Evolutionary conservation across 2,113 vertebrate genomes (phyloP).

Genomic region (Amia ocellicauda): DNA sequence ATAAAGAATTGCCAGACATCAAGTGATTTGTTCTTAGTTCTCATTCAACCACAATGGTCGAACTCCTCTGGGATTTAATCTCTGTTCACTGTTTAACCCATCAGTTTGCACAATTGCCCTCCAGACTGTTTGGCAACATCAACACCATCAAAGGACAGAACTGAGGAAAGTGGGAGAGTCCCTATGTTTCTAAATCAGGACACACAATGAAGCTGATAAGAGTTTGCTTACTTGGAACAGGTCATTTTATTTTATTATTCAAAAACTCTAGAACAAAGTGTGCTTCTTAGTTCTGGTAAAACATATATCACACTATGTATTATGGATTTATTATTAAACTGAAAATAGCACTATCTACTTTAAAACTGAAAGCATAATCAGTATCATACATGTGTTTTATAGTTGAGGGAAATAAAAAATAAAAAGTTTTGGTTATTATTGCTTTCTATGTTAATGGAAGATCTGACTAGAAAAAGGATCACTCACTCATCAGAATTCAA

Average conservation of each 20-base stretch:
- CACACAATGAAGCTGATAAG: conserved; percentile 75
- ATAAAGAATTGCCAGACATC: conserved; percentile 74
- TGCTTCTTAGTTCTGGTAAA: no score
- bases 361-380: no score
- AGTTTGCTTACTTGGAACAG: conserved; percentile 50
- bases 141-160: conserved; percentile 66
- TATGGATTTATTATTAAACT: no score
- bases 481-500: no score
- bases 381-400: no score
- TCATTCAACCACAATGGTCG: conserved; percentile 2
- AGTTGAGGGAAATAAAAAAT: no score
- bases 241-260: conserved; percentile 60
- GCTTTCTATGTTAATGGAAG: no score
- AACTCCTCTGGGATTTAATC: conserved; percentile 1
- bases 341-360: no score
- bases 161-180: conserved; percentile 74
- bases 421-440: no score
- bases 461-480: no score
- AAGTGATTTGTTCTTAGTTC: conserved; percentile 57
- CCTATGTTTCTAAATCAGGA: conserved; percentile 70
- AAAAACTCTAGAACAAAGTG: no score
- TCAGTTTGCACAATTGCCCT: conserved; percentile 53
- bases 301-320: no score
- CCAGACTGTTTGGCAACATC: conserved; percentile 62
- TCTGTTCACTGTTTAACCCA: conserved; percentile 57